phyloP scores from a whole-genome alignment of 2,888 invertebrate species.

The Andrena trimmerana region DNA sequence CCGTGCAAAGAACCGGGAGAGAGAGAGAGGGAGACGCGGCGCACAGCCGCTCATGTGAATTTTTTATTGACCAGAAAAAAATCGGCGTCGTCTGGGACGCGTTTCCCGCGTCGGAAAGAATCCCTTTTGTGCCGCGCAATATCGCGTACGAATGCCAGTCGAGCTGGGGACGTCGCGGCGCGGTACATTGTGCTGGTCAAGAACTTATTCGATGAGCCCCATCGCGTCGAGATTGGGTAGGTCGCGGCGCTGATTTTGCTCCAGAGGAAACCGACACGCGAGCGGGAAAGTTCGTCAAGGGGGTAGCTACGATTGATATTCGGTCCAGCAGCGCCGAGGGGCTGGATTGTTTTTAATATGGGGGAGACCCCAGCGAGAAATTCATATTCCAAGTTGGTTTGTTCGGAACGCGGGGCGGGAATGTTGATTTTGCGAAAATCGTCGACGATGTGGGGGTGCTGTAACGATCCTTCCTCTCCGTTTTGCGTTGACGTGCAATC shows the following conservation, averaged over 20 bases:
- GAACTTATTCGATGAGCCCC: slow-evolving; percentile 54
- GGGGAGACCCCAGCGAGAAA: not conserved
- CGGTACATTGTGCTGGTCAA: slow-evolving; percentile 59
- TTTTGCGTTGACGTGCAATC: not conserved
- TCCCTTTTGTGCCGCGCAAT: slow-evolving; percentile 31
- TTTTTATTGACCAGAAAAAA: slow-evolving; percentile 36
- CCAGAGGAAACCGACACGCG: slow-evolving; percentile 16
- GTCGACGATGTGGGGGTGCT: not conserved
- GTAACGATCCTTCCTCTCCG: not conserved
- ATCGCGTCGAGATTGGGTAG: slow-evolving; percentile 35
- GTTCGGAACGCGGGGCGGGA: not conserved
- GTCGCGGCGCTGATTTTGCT: slow-evolving; percentile 35
- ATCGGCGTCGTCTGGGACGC: slow-evolving; percentile 43
- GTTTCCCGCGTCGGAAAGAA: slow-evolving; percentile 14
- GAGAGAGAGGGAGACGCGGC: slow-evolving; percentile 4
- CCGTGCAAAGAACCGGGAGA: slow-evolving; percentile 37
- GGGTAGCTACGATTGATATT: slow-evolving; percentile 33
- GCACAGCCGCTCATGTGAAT: slow-evolving; percentile 37
- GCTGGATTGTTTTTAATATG: slow-evolving; percentile 42
- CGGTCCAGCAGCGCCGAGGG: not conserved
- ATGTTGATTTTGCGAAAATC: slow-evolving; percentile 26
- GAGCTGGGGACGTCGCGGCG: slow-evolving; percentile 2
- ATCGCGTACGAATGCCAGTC: slow-evolving; percentile 17
- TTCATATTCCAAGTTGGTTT: slow-evolving; percentile 36
- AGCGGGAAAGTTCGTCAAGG: slow-evolving; percentile 27